phyloP scores from a whole-genome alignment of 2,797 vertebrate species.

The Spea hammondii region DNA sequence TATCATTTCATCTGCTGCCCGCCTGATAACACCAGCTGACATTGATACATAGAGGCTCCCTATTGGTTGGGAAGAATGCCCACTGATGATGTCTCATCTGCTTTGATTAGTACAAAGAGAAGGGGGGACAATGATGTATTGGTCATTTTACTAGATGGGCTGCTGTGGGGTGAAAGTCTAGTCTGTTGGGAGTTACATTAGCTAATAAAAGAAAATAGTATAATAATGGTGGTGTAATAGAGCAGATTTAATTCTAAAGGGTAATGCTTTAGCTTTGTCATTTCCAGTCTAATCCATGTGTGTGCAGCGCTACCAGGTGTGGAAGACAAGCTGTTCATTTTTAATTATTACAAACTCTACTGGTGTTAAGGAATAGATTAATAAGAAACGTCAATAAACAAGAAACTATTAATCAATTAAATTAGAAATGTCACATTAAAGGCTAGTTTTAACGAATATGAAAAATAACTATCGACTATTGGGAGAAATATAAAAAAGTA shows the following conservation, averaged over 20 bases:
- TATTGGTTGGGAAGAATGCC: constrained; percentile 41
- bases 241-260: constrained; percentile 2
- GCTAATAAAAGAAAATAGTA: not conserved
- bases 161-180: constrained; percentile 44
- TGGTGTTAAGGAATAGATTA: no score
- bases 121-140: constrained; percentile 31
- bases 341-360: no score
- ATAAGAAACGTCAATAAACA: no score
- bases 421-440: no score
- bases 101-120: constrained; percentile 34
- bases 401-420: no score
- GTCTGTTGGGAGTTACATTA: constrained; percentile 5
- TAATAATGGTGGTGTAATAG: constrained; percentile 14
- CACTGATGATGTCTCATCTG: constrained; percentile 34
- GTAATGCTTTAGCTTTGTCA: not conserved
- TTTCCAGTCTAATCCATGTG: constrained; percentile 1
- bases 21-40: constrained; percentile 54
- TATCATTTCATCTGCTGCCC: constrained; percentile 53
- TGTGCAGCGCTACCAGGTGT: not conserved
- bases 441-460: no score
- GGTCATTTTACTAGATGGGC: constrained; percentile 15
- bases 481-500: no score
- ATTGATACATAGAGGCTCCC: constrained; percentile 45
- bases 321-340: no score
- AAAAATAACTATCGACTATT: no score